Percentiles rank a stretch among this genome's conserved stretches.
Conservation (phyloP, 2,888 invertebrate species). For the Prenolepis imparis region DNA sequence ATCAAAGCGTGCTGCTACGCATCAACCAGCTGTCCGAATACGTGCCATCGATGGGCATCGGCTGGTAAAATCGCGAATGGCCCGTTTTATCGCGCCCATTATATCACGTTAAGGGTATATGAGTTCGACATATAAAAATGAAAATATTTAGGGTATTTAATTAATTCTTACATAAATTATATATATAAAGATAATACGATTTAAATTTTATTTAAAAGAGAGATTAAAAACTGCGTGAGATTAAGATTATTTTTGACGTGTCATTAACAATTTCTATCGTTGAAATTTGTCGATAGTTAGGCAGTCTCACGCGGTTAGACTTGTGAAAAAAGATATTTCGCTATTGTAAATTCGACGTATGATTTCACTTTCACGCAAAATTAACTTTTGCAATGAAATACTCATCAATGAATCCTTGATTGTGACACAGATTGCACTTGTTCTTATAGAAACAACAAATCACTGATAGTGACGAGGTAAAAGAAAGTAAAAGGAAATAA, state of each 20-base stretch:
- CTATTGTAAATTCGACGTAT: not conserved
- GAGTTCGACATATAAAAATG: not conserved
- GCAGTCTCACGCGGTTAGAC: not conserved
- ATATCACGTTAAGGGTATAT: conserved; percentile 10
- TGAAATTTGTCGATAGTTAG: not conserved
- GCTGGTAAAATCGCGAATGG: conserved; percentile 47
- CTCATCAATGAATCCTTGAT: not conserved
- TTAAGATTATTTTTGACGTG: not conserved
- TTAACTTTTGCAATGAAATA: not conserved
- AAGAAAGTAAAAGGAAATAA: conserved; percentile 16
- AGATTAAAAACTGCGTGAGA: not conserved
- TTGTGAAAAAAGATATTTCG: not conserved
- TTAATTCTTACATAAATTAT: conserved; percentile 3
- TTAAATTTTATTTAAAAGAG: not conserved
- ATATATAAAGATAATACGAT: not conserved
- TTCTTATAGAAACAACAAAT: not conserved
- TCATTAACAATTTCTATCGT: not conserved
- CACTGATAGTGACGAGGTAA: not conserved
- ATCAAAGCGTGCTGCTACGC: conserved; percentile 47
- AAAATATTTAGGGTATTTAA: conserved; percentile 1
- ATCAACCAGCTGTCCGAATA: conserved; percentile 41
- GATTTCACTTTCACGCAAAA: not conserved
- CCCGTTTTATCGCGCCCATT: conserved; percentile 31
- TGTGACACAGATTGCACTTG: not conserved
- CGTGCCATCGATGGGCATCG: conserved; percentile 39